Evolutionary conservation across 2,113 vertebrate species (phyloP).

Genomic region (Nestor notabilis): DNA sequence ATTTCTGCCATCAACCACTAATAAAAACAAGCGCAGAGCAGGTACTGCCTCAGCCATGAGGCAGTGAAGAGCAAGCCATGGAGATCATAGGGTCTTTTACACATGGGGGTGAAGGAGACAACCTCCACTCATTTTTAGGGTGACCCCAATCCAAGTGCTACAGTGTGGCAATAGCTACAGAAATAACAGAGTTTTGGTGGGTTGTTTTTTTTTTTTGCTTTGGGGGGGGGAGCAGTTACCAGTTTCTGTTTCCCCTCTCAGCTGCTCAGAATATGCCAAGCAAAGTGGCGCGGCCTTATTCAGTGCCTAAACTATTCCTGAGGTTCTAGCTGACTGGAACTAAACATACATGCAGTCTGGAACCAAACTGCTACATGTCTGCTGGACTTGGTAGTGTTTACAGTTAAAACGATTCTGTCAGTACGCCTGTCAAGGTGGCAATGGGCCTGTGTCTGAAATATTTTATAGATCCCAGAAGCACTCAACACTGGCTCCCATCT

Average conservation of each 20-base stretch:
- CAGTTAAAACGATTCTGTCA: background rate
- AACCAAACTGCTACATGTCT: background rate
- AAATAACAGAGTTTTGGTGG: too few species aligned
- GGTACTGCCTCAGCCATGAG: background rate
- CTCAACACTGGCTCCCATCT: rapidly evolving
- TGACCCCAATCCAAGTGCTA: background rate
- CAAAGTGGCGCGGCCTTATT: background rate
- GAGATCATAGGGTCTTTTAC: background rate
- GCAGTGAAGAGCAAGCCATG: background rate
- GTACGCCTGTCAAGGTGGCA: background rate
- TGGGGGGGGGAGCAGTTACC: rapidly evolving
- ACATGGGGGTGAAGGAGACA: background rate
- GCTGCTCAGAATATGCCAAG: background rate
- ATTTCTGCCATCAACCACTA: background rate
- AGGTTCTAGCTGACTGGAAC: background rate
- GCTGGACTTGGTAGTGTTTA: rapidly evolving
- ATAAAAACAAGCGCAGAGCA: background rate
- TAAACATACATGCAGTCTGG: rapidly evolving
- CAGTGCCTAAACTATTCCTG: background rate
- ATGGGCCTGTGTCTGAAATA: rapidly evolving
- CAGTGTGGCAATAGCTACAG: background rate
- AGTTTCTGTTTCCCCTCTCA: background rate
- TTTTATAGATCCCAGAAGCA: background rate
- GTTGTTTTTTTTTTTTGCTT: too few species aligned
- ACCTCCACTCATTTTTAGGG: background rate